These are phyloP conservation scores for Pipistrellus nathusii DNA, from an alignment of 2,797 vertebrate genomes.

Conservation along the genomic window DNA sequence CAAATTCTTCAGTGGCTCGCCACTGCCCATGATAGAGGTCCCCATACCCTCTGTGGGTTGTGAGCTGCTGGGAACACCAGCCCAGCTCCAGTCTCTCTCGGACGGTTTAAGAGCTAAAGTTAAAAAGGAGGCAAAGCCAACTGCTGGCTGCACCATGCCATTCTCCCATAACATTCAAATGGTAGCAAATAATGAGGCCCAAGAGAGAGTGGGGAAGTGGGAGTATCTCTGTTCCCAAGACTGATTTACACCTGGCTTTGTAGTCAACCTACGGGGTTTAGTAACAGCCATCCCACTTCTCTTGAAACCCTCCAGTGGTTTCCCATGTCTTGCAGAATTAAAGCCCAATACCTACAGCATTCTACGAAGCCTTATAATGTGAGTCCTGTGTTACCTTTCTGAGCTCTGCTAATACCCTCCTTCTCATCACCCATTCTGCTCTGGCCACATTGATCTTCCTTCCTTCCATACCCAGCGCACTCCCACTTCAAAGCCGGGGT, in stretches of 20 bases:
- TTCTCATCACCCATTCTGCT: neutral
- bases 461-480: neutral
- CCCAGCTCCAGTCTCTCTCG: neutral
- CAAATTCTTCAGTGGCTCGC: neutral
- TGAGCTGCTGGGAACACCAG: neutral
- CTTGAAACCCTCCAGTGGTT: neutral
- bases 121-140: neutral
- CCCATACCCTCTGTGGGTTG: fast-evolving
- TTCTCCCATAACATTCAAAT: neutral
- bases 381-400: neutral
- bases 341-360: neutral
- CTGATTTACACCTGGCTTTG: neutral
- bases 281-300: neutral
- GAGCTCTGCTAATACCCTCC: neutral
- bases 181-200: neutral
- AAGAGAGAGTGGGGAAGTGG: neutral
- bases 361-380: too few species aligned
- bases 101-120: neutral
- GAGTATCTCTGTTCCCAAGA: neutral
- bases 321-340: neutral
- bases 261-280: neutral
- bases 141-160: fast-evolving
- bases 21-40: fast-evolving
- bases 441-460: neutral
- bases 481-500: neutral